Base-by-base conservation (phyloP, 1,140 invertebrate genomes). In the Calephelis virginiensis region DNA sequence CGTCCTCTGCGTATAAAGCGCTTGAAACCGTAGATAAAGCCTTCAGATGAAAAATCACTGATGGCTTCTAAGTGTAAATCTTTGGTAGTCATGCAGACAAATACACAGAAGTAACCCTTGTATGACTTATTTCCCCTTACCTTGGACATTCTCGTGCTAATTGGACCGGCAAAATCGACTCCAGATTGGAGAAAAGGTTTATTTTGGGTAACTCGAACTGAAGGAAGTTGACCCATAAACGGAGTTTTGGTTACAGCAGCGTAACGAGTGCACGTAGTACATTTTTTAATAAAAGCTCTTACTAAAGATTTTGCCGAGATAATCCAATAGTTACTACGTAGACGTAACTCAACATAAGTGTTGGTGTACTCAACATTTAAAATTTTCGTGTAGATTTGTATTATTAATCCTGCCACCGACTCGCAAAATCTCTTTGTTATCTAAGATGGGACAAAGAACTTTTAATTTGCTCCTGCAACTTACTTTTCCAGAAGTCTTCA, bases 1-100 rank as follows among this genome's bases (percentile, higher is more conserved):
- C 68, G 66, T n/a, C 71, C 68, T 69, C 68, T 61, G 63, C 71
- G 70, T 43, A 70, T 66, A 46, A 73, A 70, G 13, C 71, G 71
- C 61, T 68, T 53, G 38, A 70, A n/a, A n/a, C n/a, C n/a, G n/a
- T n/a, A n/a, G n/a, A n/a, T n/a, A n/a, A n/a, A 73, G 45, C 65
- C 71, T 45, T 70, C 64, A 66, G 68, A 63, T 40, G 71, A 67
- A 11, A 69, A 56, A 48, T 70, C 68, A 11, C 64, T 70, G 8
- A 71, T 66, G 5, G 60, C 66, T 28, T 71, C 70, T 13, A 71
- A 60, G 53, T 71, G 70, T 7, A 71, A n/a, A 8, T 66, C 70
- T 45, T 66, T 59, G 2, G 66, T 71, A 2, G 13, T 63, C 70
- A 71, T 71, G 40, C 66, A 71, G 7, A 71, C 47, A 65, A 71